Evolutionary conservation across 2,113 vertebrate species (phyloP).

Genomic region (Bungarus multicinctus): DNA sequence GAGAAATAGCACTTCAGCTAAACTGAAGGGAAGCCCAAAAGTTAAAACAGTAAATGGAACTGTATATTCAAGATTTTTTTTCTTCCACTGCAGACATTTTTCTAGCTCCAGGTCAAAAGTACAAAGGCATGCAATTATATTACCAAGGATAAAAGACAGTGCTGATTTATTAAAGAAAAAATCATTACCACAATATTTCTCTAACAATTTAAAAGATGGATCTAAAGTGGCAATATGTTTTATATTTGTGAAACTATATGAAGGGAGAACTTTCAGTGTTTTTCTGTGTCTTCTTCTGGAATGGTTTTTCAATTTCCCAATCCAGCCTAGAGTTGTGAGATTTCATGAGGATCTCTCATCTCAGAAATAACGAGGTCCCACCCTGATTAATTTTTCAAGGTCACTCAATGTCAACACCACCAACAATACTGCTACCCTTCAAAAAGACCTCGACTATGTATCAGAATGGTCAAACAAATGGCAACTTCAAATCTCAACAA

Average conservation of each 20-base stretch:
- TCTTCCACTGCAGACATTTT: conserved; percentile 16
- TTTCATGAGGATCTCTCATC: not conserved
- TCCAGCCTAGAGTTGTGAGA: not conserved
- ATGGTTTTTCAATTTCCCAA: not conserved
- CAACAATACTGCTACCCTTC: too few species aligned
- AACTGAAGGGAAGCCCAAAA: not conserved
- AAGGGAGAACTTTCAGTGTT: not conserved
- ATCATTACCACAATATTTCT: conserved; percentile 1
- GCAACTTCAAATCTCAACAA: too few species aligned
- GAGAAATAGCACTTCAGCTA: not conserved
- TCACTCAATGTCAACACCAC: not conserved
- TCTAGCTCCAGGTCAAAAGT: not conserved
- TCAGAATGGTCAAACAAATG: too few species aligned
- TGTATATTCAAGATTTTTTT: not conserved
- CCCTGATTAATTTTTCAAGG: not conserved
- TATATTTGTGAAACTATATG: not conserved
- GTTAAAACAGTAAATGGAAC: conserved; percentile 5
- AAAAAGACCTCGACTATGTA: too few species aligned
- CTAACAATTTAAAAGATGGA: conserved; percentile 31
- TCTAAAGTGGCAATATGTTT: conserved; percentile 30
- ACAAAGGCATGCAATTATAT: conserved; percentile 44
- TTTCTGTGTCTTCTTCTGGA: not conserved
- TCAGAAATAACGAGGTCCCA: not conserved
- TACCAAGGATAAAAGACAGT: not conserved
- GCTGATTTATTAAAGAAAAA: conserved; percentile 29